Percentiles rank a stretch among this genome's conserved stretches.
phyloP scores from a whole-genome alignment of 2,797 vertebrate genomes.

The Sarcoramphus papa region DNA sequence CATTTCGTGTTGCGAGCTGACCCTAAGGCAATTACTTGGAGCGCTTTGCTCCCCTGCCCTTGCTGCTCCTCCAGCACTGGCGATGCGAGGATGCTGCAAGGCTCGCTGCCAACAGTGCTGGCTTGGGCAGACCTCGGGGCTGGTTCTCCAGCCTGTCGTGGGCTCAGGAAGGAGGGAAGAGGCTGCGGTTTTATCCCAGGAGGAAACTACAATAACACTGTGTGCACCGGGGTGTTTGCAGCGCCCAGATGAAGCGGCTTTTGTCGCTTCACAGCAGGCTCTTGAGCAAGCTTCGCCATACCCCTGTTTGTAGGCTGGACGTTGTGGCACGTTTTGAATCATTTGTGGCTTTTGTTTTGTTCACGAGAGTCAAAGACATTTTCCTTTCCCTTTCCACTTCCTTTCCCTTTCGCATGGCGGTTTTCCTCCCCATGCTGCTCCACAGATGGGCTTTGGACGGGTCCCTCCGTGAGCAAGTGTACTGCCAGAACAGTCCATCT shows the following conservation, averaged over 20 bases:
- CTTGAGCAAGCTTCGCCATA: rapidly evolving
- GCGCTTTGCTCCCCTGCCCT: neutral
- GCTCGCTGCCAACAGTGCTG: neutral
- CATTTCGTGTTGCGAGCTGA: rapidly evolving
- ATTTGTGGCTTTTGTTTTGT: neutral
- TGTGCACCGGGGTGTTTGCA: rapidly evolving
- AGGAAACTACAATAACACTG: neutral
- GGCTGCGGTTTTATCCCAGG: neutral
- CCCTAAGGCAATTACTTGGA: rapidly evolving
- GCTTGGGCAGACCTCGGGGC: too few species aligned
- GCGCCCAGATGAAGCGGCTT: neutral
- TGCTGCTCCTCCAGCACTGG: rapidly evolving
- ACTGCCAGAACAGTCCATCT: neutral
- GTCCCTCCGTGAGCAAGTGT: neutral
- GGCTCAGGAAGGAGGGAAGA: neutral
- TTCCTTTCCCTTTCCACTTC: neutral
- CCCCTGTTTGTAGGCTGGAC: neutral
- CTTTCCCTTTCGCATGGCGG: neutral
- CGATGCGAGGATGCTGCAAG: neutral
- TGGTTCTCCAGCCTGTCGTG: neutral
- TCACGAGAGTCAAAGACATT: neutral
- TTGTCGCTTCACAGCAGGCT: neutral
- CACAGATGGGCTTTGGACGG: rapidly evolving
- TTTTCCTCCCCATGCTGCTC: neutral
- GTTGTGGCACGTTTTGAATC: neutral